Evolutionary conservation across 2,888 invertebrate species (phyloP).

Genomic region (Patella caerulea): DNA sequence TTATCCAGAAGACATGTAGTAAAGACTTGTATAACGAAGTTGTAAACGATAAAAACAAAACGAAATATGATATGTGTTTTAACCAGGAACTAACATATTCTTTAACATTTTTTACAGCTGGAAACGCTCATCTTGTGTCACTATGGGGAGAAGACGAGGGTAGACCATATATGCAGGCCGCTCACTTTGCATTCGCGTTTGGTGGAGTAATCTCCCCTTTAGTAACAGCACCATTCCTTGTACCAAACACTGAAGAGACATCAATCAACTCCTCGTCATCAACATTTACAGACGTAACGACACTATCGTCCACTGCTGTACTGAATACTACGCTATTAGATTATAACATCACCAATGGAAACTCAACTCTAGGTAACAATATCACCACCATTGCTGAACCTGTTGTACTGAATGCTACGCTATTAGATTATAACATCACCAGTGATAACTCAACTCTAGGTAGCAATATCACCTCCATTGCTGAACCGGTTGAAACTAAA

Average conservation of each 20-base stretch:
- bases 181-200: constrained; percentile 72
- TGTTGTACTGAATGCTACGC: constrained; percentile 10
- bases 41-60: too few relatives aligned
- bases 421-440: background rate
- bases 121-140: constrained; percentile 68
- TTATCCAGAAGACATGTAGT: too few relatives aligned
- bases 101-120: constrained; percentile 45
- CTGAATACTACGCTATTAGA: too few relatives aligned
- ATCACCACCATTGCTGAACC: too few relatives aligned
- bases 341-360: too few relatives aligned
- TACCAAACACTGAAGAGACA: constrained; percentile 21
- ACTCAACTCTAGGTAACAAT: too few relatives aligned
- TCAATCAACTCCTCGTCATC: too few relatives aligned
- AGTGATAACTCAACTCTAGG: background rate
- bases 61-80: too few relatives aligned
- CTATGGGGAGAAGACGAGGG: constrained; percentile 68
- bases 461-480: constrained; percentile 8
- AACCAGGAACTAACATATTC: too few relatives aligned
- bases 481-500: constrained; percentile 16
- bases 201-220: constrained; percentile 72
- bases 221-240: constrained; percentile 71
- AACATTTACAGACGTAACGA: background rate
- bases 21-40: too few relatives aligned
- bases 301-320: too few relatives aligned
- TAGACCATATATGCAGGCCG: constrained; percentile 71